Evolutionary conservation across 2,797 vertebrate genomes (phyloP).

Genomic region (Scleropages formosus): DNA sequence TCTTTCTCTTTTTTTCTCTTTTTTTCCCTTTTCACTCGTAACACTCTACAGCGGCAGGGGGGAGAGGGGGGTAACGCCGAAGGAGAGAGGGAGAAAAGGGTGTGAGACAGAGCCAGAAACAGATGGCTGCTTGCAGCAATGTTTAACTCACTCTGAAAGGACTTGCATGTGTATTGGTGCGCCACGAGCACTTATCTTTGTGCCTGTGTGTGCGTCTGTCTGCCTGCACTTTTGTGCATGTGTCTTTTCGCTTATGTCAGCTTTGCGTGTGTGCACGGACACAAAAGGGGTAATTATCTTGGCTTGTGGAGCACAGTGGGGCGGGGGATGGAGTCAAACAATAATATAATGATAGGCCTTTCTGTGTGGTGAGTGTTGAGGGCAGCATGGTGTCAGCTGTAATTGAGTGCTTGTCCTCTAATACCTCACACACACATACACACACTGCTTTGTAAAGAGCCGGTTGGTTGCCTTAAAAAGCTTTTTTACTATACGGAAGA

Average conservation of each 20-base stretch:
- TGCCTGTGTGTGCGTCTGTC: neutral
- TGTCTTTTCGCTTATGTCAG: conserved; percentile 25
- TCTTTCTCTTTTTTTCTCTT: too few species aligned
- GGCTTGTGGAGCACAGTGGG: conserved; percentile 52
- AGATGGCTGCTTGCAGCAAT: conserved; percentile 61
- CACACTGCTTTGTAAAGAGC: too few species aligned
- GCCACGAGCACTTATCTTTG: neutral
- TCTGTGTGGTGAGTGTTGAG: conserved; percentile 72
- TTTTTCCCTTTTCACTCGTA: neutral
- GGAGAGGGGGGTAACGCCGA: neutral
- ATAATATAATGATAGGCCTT: conserved; percentile 79
- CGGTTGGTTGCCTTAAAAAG: too few species aligned
- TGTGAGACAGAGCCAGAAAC: conserved; percentile 38
- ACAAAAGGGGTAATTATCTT: conserved; percentile 77
- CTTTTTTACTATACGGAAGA: too few species aligned
- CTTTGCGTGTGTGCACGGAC: conserved; percentile 47
- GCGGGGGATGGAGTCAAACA: conserved; percentile 64
- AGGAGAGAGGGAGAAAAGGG: conserved; percentile 9
- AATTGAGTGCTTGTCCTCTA: conserved; percentile 76
- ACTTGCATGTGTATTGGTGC: neutral
- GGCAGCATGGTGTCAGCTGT: conserved; percentile 76
- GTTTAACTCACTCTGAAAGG: neutral
- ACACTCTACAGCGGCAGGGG: neutral
- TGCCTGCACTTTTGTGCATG: neutral
- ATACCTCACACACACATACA: conserved; percentile 49